phyloP scores from a whole-genome alignment of 2,888 invertebrate genomes.

The Lepidocyrtinus sp. region DNA sequence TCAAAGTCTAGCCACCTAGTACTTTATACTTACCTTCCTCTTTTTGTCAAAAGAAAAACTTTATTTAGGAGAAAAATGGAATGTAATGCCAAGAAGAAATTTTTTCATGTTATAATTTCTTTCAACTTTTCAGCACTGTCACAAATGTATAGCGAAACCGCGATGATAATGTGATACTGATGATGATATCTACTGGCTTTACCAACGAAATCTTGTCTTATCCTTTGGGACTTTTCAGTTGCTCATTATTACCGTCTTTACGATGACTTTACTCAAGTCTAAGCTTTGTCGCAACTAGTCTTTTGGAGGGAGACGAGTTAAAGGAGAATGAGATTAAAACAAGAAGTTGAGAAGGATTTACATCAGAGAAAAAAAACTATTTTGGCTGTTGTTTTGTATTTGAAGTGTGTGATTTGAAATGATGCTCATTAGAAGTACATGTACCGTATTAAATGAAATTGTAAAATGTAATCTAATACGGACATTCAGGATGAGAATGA shows the following conservation, averaged over 20 bases:
- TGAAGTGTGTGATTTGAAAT: slow-evolving; percentile 41
- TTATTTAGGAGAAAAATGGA: slow-evolving; percentile 3
- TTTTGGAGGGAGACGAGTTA: background rate
- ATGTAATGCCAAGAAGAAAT: no score
- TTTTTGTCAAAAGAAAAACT: no score
- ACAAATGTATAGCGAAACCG: no score
- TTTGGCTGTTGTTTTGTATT: background rate
- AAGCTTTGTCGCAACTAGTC: background rate
- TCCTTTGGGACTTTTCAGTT: background rate
- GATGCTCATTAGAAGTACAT: slow-evolving; percentile 59
- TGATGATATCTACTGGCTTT: no score
- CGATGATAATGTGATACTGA: no score
- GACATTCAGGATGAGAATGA: slow-evolving; percentile 24
- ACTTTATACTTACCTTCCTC: no score
- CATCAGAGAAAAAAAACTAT: background rate
- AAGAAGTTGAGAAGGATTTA: background rate
- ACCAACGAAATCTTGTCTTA: no score
- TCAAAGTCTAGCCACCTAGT: no score
- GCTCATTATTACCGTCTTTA: background rate
- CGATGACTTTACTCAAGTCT: no score
- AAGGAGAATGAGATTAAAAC: slow-evolving; percentile 14
- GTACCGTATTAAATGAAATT: slow-evolving; percentile 54
- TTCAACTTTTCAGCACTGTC: no score
- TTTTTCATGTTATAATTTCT: no score
- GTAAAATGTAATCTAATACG: slow-evolving; percentile 52